Base-by-base conservation (phyloP, 2,113 vertebrate genomes). In the Aplodontia rufa region DNA sequence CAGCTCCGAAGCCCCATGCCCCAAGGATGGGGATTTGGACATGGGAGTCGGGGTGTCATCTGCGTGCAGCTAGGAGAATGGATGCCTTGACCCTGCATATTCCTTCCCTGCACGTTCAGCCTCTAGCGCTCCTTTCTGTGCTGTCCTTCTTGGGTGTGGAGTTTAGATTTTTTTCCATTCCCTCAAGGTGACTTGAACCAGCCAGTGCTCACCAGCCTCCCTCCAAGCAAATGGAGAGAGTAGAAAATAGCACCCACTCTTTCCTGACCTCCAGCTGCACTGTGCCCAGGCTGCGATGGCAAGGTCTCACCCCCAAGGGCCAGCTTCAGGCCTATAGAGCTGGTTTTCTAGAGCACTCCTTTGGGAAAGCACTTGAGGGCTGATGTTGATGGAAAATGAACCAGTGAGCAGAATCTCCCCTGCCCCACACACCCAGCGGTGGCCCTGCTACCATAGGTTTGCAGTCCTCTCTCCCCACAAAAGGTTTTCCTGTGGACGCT, bases 141-240 rank as follows among this genome's bases (percentile, higher is more conserved):
- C 74, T 96, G 4, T 78, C 62, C 94, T 95, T 89, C 92, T 26
- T 68, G 96, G 91, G 78, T 91, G 64, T 71, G 55, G 83, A 93
- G 82, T 89, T 91, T 4, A 60, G 83, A 86, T 69, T 80, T 92
- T 92, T 97, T 94, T 96, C 89, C 87, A 71, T 95, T 96, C 76
- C 74, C 60, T 94, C 83, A 95, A 96, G 93, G 93, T 97, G 89
- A 72, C 84, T 97, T 71, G 69, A 94, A 90, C 93, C 84, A 53
- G 79, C 74, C 83, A 8, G 37, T 93, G 90, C 94, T 93, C 87
- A 93, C 81, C 58, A 75, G 75, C 90, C 72, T 79, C 71, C 84
- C 86, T 79, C 85, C 68, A 40, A 95, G 66, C 45, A 17, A 85
- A 86, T 9, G 1, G 68, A 80, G 75, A 85, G 83, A 94, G 40